Conservation (phyloP, 1,140 invertebrate species). For the Globodera ellingtonae region DNA sequence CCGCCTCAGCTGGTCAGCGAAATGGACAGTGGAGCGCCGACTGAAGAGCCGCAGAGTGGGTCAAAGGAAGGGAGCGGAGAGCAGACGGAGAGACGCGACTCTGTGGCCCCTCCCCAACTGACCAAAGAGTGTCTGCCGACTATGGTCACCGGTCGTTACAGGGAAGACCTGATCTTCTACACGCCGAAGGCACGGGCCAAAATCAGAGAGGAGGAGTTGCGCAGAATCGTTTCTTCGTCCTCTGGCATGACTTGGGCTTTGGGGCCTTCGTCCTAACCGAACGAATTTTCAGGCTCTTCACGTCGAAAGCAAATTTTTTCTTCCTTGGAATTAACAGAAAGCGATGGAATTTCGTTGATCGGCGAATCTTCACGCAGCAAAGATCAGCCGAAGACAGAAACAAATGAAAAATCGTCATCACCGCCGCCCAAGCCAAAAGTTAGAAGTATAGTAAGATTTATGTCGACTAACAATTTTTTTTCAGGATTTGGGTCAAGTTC, state of each 20-base stretch:
- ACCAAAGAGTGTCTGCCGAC: constrained; percentile 33
- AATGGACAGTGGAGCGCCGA: background rate
- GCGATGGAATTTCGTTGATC: constrained; percentile 19
- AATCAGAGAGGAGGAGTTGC: constrained; percentile 21
- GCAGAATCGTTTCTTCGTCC: background rate
- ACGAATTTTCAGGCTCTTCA: constrained; percentile 26
- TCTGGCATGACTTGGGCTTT: background rate
- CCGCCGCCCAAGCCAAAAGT: constrained; percentile 28
- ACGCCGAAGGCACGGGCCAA: constrained; percentile 28
- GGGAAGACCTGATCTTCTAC: constrained; percentile 30
- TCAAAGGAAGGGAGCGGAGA: background rate
- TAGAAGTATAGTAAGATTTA: background rate
- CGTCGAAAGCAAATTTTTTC: constrained; percentile 38
- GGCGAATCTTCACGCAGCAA: constrained; percentile 2
- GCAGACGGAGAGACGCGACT: background rate
- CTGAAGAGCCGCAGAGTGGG: background rate
- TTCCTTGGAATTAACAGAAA: constrained; percentile 17
- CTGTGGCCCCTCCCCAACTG: constrained; percentile 15
- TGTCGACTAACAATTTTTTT: background rate
- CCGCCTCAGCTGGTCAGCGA: background rate
- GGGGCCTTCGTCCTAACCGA: background rate
- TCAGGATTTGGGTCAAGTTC: constrained; percentile 36
- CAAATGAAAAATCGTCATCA: background rate
- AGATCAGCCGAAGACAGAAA: background rate
- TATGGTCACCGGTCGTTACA: constrained; percentile 29